Conservation (phyloP, 1,140 invertebrate genomes). For the Zophobas atratus region DNA sequence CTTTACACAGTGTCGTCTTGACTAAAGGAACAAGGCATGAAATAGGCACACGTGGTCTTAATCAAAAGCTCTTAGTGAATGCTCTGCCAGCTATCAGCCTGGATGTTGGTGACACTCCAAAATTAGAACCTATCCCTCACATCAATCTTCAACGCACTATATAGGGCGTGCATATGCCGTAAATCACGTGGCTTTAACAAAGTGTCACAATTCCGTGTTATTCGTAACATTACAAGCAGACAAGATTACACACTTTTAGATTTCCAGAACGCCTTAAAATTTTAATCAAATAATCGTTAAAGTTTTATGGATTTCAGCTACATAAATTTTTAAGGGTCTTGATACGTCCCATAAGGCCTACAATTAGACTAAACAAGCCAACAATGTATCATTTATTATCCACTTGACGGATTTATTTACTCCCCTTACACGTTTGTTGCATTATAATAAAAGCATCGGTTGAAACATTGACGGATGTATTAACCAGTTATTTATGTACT, state of each 20-base stretch:
- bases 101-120: slow-evolving; percentile 25
- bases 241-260: neutral
- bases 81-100: neutral
- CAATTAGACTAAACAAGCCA: slow-evolving; percentile 34
- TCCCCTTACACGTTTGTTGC: slow-evolving; percentile 26
- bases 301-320: slow-evolving; percentile 6
- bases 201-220: neutral
- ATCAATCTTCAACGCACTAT: slow-evolving; percentile 1
- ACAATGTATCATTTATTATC: slow-evolving; percentile 36
- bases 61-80: slow-evolving; percentile 15
- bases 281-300: slow-evolving; percentile 4
- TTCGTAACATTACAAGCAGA: neutral
- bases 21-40: neutral
- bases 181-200: neutral
- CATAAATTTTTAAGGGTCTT: slow-evolving; percentile 7
- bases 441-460: slow-evolving; percentile 25
- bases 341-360: neutral
- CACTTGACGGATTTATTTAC: slow-evolving; percentile 36
- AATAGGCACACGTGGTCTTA: slow-evolving; percentile 18
- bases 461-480: slow-evolving; percentile 33
- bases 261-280: neutral
- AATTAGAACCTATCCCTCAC: slow-evolving; percentile 1
- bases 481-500: slow-evolving; percentile 9
- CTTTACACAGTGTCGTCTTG: neutral
- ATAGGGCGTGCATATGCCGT: neutral